phyloP scores from a whole-genome alignment of 2,113 vertebrate genomes.

The Sorex fumeus region DNA sequence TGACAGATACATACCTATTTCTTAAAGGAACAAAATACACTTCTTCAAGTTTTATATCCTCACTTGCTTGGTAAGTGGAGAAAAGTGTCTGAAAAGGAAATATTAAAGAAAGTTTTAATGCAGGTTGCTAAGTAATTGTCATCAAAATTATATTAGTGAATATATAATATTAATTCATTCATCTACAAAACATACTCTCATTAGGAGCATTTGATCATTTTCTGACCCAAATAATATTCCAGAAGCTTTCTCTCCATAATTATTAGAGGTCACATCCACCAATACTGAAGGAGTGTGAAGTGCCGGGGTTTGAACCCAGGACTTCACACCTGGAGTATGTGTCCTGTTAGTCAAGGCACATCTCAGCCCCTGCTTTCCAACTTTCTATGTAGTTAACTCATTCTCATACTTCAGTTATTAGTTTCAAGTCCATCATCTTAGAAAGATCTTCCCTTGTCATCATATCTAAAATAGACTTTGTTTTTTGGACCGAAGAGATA shows the following conservation, averaged over 20 bases:
- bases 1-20: slow-evolving; percentile 75
- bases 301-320: too few species aligned
- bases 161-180: slow-evolving; percentile 28
- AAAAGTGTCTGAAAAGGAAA: slow-evolving; percentile 59
- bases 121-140: slow-evolving; percentile 29
- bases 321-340: too few species aligned
- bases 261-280: too few species aligned
- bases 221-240: background rate
- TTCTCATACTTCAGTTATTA: background rate
- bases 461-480: background rate
- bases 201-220: background rate
- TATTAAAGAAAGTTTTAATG: background rate
- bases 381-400: background rate
- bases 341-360: too few species aligned
- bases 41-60: slow-evolving; percentile 68
- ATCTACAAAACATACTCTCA: background rate
- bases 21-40: slow-evolving; percentile 71
- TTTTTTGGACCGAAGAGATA: too few species aligned
- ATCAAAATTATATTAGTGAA: slow-evolving; percentile 31
- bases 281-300: too few species aligned
- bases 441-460: background rate
- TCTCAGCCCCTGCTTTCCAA: background rate
- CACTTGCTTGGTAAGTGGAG: slow-evolving; percentile 12
- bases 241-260: too few species aligned
- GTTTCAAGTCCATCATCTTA: background rate